A percentile compares a stretch with the other conserved stretches of the same genome.
phyloP scores from a whole-genome alignment of 2,113 vertebrate genomes.

The Dolichallabes microphthalmus region DNA sequence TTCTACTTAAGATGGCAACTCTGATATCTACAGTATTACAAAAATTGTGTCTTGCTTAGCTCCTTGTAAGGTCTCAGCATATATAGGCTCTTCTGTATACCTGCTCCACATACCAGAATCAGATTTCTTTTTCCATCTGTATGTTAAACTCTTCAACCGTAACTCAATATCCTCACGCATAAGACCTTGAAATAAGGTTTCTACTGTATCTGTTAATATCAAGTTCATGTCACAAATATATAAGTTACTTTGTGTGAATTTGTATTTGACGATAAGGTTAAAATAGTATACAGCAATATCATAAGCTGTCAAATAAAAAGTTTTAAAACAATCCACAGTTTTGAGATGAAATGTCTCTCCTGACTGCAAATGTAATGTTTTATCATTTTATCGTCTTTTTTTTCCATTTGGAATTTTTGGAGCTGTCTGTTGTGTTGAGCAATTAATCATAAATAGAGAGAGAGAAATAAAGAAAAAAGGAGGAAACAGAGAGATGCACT shows the following conservation, averaged over 20 bases:
- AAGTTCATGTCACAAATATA: neutral
- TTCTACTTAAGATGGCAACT: neutral
- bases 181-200: neutral
- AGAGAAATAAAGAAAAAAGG: neutral
- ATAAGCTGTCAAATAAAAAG: neutral
- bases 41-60: neutral
- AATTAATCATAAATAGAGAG: slow-evolving; percentile 5
- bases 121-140: neutral
- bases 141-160: neutral
- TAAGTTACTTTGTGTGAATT: too few species aligned
- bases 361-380: neutral
- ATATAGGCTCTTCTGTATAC: neutral
- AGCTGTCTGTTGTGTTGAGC: neutral
- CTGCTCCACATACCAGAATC: neutral
- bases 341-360: neutral
- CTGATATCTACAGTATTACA: neutral
- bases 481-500: slow-evolving; percentile 8
- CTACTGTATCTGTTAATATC: neutral
- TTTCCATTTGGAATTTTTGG: neutral
- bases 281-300: neutral
- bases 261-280: neutral
- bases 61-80: neutral
- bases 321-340: neutral
- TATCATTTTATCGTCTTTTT: neutral
- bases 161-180: neutral